Percentiles rank a stretch among this genome's conserved stretches.
Conservation (phyloP, 2,797 vertebrate species). For the Mormyrops attenuatus region DNA sequence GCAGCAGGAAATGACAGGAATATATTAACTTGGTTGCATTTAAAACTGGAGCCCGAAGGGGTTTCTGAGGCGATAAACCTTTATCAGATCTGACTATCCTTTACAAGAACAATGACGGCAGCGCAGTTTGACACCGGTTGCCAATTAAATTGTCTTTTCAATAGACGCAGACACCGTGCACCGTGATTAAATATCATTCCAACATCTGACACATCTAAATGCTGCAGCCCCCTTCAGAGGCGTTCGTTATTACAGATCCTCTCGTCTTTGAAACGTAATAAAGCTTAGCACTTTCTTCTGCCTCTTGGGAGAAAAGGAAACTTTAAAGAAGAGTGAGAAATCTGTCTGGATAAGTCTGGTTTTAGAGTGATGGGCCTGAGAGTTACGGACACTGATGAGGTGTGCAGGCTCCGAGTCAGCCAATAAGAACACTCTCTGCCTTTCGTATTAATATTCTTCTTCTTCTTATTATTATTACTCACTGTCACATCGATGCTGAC, state of each 20-base stretch:
- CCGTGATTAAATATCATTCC: conserved; percentile 39
- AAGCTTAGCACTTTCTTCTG: neutral
- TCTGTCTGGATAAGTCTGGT: neutral
- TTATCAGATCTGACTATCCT: conserved; percentile 4
- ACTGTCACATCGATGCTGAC: neutral
- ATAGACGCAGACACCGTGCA: neutral
- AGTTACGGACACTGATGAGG: neutral
- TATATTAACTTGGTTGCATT: conserved; percentile 2
- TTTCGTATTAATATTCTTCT: neutral
- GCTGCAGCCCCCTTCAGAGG: conserved; percentile 23
- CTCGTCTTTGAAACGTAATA: neutral
- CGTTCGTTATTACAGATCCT: neutral
- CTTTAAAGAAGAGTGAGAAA: conserved; percentile 2
- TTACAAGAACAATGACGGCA: neutral
- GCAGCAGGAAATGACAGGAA: conserved; percentile 19
- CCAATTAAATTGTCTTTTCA: conserved; percentile 18
- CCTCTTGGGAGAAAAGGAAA: neutral
- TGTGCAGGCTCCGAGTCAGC: neutral
- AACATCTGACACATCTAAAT: conserved; percentile 28
- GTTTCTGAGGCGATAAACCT: conserved; percentile 2
- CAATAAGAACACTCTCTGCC: neutral
- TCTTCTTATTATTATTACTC: neutral
- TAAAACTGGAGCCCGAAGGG: neutral
- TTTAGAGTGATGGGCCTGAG: neutral
- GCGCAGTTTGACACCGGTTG: neutral